Evolutionary conservation across 1,140 invertebrate genomes (phyloP), one percentile per base, ranked within the genome.

Genomic region (Aphaenogaster ashmeadi): DNA sequence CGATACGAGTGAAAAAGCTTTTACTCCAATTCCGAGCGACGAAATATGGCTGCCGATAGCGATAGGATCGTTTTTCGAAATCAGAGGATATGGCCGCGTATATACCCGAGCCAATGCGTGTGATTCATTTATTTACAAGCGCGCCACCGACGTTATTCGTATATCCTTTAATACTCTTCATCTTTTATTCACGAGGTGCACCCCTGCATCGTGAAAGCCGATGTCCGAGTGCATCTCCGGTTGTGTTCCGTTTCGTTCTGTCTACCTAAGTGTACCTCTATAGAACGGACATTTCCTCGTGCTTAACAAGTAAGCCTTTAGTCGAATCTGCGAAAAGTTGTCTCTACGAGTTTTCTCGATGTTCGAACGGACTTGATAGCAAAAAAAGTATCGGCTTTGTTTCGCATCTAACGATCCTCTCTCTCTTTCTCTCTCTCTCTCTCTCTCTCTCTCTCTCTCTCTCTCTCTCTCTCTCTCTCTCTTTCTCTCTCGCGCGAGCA

Each of bases 81-180:
- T 84, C 80, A 74, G 41, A 62, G 69, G 41, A 84, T 84, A 75
- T 60, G 27, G 27, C 38, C 47, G 47, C 15, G 64, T 44, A 27
- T 41, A 47, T 47, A 11, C 18, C 47, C 41, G 27, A 36, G 64
- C 66, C 79, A 71, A 58, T 75, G 80, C 80, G 66, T 83, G 69
- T 62, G 80, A 84, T 84, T 84, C 69, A 84, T 84, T 84, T 84
- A 84, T 84, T 84, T 84, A 75, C 80, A 84, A 84, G 69, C 80
- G 13, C 41, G 4, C 54, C 54, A 33, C 54, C 71, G 69, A 84
- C 69, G 67, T 83, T 83, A 83, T 83, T 83, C 80, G 67, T 75
- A 84, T 62, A 84, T 84, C 80, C 80, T 84, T 84, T 84, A 84
- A 84, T 84, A 84, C 69, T 33, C 41, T 84, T 84, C 69, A 84